phyloP scores from a whole-genome alignment of 2,113 vertebrate species.

The Macaca nemestrina region DNA sequence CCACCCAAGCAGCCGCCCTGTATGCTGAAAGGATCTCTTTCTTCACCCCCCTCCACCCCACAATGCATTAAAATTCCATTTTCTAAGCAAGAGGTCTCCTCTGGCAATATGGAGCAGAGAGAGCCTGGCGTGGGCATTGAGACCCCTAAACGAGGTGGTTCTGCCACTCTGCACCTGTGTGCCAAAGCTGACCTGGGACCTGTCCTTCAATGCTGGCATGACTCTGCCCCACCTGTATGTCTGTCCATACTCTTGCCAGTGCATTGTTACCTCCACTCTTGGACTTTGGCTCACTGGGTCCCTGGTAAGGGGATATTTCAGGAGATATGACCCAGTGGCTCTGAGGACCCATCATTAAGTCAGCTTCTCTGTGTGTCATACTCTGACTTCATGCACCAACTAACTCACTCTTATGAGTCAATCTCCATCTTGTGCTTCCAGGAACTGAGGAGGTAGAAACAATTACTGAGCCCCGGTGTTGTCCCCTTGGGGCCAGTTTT shows the following conservation, averaged over 20 bases:
- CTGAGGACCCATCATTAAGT: background rate
- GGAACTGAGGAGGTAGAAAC: background rate
- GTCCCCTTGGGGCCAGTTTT: background rate
- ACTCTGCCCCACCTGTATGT: no score
- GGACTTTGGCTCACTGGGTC: background rate
- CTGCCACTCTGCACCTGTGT: background rate
- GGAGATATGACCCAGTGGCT: background rate
- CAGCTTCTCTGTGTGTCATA: background rate
- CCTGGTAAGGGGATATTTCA: background rate
- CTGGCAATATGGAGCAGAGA: background rate
- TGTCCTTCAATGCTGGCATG: background rate
- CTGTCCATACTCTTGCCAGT: background rate
- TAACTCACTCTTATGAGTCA: slow-evolving; percentile 3
- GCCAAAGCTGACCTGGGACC: background rate
- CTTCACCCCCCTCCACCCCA: background rate
- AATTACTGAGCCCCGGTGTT: background rate
- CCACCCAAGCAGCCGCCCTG: background rate
- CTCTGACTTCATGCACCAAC: background rate
- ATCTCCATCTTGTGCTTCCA: background rate
- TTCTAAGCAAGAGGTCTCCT: background rate
- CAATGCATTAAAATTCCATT: background rate
- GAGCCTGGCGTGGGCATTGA: no score
- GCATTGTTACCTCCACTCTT: background rate
- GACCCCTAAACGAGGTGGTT: background rate
- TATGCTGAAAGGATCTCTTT: no score